A percentile compares a stretch with the other conserved stretches of the same genome.
Evolutionary conservation across 2,797 vertebrate species (phyloP).

Genomic region (Gobio occitaniae): DNA sequence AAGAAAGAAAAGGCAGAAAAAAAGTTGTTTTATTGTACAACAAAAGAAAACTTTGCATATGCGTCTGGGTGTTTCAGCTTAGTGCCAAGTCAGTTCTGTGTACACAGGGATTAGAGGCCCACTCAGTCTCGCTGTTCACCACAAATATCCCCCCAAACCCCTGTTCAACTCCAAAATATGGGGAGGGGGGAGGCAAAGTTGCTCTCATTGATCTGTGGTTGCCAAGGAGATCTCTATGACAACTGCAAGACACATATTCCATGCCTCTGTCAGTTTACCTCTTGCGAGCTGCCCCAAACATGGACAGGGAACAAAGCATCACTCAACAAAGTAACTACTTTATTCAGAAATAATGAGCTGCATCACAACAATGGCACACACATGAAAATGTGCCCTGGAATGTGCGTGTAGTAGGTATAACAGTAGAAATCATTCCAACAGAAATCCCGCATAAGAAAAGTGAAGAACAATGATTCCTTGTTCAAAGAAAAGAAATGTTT

Average conservation of each 20-base stretch:
- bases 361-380: slow-evolving; percentile 18
- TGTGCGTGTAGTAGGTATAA: not conserved
- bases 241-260: slow-evolving; percentile 70
- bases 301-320: slow-evolving; percentile 57
- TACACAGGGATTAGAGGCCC: slow-evolving; percentile 44
- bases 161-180: slow-evolving; percentile 43
- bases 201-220: slow-evolving; percentile 63
- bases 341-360: not conserved
- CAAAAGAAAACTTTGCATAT: not conserved
- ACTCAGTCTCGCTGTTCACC: slow-evolving; percentile 40
- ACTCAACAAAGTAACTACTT: slow-evolving; percentile 2
- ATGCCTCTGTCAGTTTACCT: slow-evolving; percentile 63
- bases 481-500: not conserved
- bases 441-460: not conserved
- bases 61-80: not conserved
- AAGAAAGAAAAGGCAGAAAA: not conserved
- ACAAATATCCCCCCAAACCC: slow-evolving; percentile 21
- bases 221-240: slow-evolving; percentile 74
- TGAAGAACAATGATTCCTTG: not conserved
- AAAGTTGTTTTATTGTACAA: not conserved
- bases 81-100: slow-evolving; percentile 11
- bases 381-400: not conserved
- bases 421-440: not conserved
- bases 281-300: slow-evolving; percentile 61
- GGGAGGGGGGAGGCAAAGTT: slow-evolving; percentile 58